A percentile compares a stretch with the other conserved stretches of the same genome.
phyloP scores from a whole-genome alignment of 2,113 vertebrate species.

The Coracopsis vasa region DNA sequence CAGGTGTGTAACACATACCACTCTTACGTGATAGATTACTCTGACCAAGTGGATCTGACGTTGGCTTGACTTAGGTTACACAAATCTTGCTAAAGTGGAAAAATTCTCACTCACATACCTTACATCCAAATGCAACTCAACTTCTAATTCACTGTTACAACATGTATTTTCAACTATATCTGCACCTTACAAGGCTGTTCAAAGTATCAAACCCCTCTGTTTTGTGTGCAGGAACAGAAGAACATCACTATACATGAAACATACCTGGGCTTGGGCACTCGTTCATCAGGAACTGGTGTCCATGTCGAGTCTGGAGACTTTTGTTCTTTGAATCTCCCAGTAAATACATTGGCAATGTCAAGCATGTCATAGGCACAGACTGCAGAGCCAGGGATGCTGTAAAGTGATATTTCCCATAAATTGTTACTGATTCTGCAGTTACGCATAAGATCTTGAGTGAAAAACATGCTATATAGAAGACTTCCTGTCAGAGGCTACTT shows the following conservation, averaged over 20 bases:
- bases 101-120: neutral
- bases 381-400: slow-evolving; percentile 96
- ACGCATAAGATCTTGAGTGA: slow-evolving; percentile 7
- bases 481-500: slow-evolving; percentile 21
- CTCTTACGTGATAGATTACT: neutral
- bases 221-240: neutral
- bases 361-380: slow-evolving; percentile 98
- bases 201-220: neutral
- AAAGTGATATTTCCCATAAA: slow-evolving; percentile 66
- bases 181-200: neutral
- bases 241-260: neutral
- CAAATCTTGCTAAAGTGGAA: neutral
- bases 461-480: slow-evolving; percentile 43
- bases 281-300: slow-evolving; percentile 95
- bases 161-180: neutral
- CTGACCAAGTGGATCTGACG: neutral
- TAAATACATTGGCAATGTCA: slow-evolving; percentile 92
- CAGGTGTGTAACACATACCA: neutral
- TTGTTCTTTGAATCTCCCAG: slow-evolving; percentile 97
- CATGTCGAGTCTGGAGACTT: slow-evolving; percentile 97
- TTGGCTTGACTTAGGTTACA: neutral
- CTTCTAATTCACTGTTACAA: neutral
- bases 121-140: neutral
- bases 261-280: slow-evolving; percentile 95
- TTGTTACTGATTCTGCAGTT: slow-evolving; percentile 54